phyloP scores from a whole-genome alignment of 2,113 vertebrate genomes.

The Neopipo cinnamomea region DNA sequence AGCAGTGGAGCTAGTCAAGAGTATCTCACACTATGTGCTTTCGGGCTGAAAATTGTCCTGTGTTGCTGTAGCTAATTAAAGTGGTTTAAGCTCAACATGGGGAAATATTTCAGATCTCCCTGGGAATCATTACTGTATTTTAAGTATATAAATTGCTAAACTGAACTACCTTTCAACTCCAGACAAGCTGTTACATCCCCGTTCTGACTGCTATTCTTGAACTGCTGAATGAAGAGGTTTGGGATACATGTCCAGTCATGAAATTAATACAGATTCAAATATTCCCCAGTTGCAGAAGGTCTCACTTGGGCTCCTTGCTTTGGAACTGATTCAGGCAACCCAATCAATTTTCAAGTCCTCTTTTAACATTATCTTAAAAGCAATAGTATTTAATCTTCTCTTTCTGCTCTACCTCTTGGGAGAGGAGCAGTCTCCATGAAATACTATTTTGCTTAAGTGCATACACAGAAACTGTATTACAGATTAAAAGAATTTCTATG shows the following conservation, averaged over 20 bases:
- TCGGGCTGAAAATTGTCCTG: neutral
- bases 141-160: neutral
- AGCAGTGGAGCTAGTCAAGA: neutral
- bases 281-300: neutral
- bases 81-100: neutral
- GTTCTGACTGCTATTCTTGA: neutral
- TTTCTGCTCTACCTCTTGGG: neutral
- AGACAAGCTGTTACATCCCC: neutral
- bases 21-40: accelerated
- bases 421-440: constrained; percentile 2
- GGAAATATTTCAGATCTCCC: neutral
- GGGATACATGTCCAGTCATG: neutral
- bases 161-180: neutral
- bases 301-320: neutral
- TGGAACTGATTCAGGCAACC: neutral
- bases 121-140: neutral
- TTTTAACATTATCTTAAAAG: neutral
- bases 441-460: neutral
- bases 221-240: neutral
- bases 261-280: neutral
- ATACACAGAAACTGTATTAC: neutral
- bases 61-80: neutral
- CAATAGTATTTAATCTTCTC: neutral
- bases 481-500: neutral
- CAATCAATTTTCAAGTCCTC: neutral